A percentile compares a stretch with the other conserved stretches of the same genome.
These are phyloP conservation scores for Batillaria attramentaria DNA, from an alignment of 1,140 invertebrate genomes.

Conservation along the genomic window DNA sequence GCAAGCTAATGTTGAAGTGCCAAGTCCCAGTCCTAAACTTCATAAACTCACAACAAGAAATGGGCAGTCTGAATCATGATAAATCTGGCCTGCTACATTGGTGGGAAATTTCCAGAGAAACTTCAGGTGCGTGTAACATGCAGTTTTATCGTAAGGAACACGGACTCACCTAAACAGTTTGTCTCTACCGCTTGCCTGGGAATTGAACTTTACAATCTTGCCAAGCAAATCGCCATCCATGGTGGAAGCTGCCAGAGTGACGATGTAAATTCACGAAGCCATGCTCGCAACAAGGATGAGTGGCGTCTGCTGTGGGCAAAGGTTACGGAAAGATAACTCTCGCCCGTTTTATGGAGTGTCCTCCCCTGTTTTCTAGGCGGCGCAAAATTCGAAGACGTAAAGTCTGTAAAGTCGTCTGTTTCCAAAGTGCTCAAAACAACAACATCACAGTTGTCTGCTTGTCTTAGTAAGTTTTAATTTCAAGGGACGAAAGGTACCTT, in stretches of 20 bases:
- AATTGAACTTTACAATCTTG: conserved; percentile 60
- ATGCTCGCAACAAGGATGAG: neutral
- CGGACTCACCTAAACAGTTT: conserved; percentile 62
- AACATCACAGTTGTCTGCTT: no score
- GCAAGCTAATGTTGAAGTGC: no score
- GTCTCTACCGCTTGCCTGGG: conserved; percentile 62
- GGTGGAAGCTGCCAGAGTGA: neutral
- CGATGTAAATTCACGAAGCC: neutral
- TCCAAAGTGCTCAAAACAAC: no score
- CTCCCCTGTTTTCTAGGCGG: neutral
- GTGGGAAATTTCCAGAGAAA: no score
- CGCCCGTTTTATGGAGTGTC: neutral
- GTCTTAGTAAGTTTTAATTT: no score
- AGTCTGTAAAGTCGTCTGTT: neutral
- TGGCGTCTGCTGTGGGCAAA: conserved; percentile 24
- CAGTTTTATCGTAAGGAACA: no score
- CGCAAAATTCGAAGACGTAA: conserved; percentile 17
- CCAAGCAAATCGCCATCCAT: conserved; percentile 52
- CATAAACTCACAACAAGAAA: no score
- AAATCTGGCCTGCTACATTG: neutral
- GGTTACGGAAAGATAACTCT: conserved; percentile 14
- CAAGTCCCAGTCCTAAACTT: no score
- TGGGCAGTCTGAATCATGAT: no score
- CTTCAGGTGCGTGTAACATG: no score
- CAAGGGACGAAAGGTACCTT: no score